Evolutionary conservation across 2,888 invertebrate species (phyloP).

Genomic region (Lagria hirta): DNA sequence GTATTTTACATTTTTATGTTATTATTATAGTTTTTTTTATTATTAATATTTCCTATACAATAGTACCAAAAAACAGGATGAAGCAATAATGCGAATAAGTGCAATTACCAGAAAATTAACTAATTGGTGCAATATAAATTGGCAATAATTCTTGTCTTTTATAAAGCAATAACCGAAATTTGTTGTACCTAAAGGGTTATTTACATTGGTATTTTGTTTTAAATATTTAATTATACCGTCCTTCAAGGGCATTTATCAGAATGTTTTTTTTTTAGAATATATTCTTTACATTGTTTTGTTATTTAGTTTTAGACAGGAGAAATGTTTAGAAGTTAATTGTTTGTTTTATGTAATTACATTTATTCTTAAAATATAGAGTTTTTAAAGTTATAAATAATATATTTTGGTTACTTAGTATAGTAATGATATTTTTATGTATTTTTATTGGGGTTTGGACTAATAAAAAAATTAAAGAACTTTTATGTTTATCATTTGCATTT

Average conservation of each 20-base stretch:
- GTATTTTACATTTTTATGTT: too few relatives aligned
- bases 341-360: slow-evolving; percentile 16
- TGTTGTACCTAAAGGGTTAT: slow-evolving; percentile 19
- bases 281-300: slow-evolving; percentile 25
- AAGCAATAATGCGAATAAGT: too few relatives aligned
- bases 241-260: slow-evolving; percentile 25
- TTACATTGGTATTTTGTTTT: slow-evolving; percentile 23
- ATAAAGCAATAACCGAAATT: slow-evolving; percentile 13
- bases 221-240: slow-evolving; percentile 24
- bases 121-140: slow-evolving; percentile 1
- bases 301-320: slow-evolving; percentile 16
- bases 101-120: too few relatives aligned
- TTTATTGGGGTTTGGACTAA: slow-evolving; percentile 29
- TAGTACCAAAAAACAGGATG: too few relatives aligned
- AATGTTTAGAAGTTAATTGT: slow-evolving; percentile 5
- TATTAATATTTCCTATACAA: too few relatives aligned
- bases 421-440: slow-evolving; percentile 27
- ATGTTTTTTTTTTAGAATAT: slow-evolving; percentile 25
- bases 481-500: too few relatives aligned
- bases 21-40: too few relatives aligned
- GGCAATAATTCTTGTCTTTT: too few relatives aligned
- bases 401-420: slow-evolving; percentile 26
- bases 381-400: slow-evolving; percentile 23
- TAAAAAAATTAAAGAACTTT: slow-evolving; percentile 14
- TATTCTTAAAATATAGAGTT: slow-evolving; percentile 10